Evolutionary conservation across 2,888 invertebrate genomes (phyloP), one percentile per base, ranked within the genome.

Genomic region (Helicoverpa assulta): DNA sequence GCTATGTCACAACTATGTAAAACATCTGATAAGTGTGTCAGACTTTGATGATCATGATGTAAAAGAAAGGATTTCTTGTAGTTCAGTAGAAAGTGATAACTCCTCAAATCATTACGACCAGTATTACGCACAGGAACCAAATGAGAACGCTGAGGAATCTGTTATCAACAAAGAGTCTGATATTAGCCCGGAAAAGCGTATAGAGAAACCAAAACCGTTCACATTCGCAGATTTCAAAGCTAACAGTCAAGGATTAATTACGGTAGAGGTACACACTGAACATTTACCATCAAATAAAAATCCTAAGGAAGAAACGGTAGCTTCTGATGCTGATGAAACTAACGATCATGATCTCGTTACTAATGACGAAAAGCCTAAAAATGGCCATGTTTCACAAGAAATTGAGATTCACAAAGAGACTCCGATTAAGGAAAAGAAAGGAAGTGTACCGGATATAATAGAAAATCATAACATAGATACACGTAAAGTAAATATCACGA

Each of bases 151-250:
- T 33, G 81, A 88, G 63, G 82, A 86, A 64, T 66, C 81, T 29
- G 72, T 70, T 12, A 78, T 77, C 18, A 76, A 61, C 52, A 83
- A 78, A 67, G 76, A 81, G 52, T 58, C n/a, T 4, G 64, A 64
- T 57, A 74, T 73, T 5, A 70, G 76, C 33, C 64, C 72, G 40
- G 79, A 85, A 53, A 61, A 82, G 8, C 67, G 75, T 5, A 76
- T 64, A 7, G 89, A 91, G 70, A 92, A 86, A 62, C 94, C 94
- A 56, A 95, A 90, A 82, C 96, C 96, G 2, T 96, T 96, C 79
- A 96, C 96, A 19, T 95, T 96, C 71, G 94, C 96, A 21, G 96
- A 96, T 87, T 96, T 96, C 72, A 96, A 96, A 91, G 73, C 91
- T 70, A 92, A 94, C 83, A 88, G 86, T 73, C 87, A 88, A 80